Conservation (phyloP, 2,888 invertebrate species). For the Psylliodes chrysocephalus region DNA sequence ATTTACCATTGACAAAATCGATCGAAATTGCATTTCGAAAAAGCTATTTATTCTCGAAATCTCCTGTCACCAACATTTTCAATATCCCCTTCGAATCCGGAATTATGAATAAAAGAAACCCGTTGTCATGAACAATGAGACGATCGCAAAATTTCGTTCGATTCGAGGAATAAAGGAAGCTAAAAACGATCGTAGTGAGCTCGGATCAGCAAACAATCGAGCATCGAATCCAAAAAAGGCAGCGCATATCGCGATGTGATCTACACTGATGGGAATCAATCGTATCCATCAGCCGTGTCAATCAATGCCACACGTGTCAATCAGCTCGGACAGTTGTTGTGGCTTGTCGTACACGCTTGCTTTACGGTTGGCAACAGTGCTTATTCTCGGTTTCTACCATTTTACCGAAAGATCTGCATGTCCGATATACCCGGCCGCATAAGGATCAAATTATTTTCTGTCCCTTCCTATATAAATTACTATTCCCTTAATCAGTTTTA, state of each 20-base stretch:
- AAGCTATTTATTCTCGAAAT: not conserved
- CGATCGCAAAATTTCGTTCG: conserved; percentile 16
- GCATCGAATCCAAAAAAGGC: conserved; percentile 54
- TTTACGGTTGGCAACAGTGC: conserved; percentile 54
- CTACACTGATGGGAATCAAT: conserved; percentile 66
- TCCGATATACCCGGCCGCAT: conserved; percentile 45
- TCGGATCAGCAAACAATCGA: conserved; percentile 51
- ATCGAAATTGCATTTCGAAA: too few relatives aligned
- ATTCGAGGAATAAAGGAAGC: conserved; percentile 26
- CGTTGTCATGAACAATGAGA: conserved; percentile 8
- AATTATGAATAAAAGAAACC: conserved; percentile 30
- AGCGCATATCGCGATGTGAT: conserved; percentile 59
- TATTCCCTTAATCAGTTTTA: too few relatives aligned
- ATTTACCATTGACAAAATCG: too few relatives aligned
- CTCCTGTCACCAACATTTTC: not conserved
- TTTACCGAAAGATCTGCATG: conserved; percentile 41
- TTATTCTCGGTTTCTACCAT: conserved; percentile 30
- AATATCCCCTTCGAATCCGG: not conserved
- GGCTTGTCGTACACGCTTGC: conserved; percentile 61
- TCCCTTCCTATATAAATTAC: too few relatives aligned
- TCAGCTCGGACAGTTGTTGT: conserved; percentile 54
- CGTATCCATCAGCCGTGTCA: conserved; percentile 64
- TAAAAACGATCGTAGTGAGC: conserved; percentile 36
- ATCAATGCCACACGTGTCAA: conserved; percentile 65
- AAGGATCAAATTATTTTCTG: conserved; percentile 43